Percentiles rank a stretch among this genome's conserved stretches.
Conservation (phyloP, 2,888 invertebrate genomes). For the Habrosyne pyritoides region DNA sequence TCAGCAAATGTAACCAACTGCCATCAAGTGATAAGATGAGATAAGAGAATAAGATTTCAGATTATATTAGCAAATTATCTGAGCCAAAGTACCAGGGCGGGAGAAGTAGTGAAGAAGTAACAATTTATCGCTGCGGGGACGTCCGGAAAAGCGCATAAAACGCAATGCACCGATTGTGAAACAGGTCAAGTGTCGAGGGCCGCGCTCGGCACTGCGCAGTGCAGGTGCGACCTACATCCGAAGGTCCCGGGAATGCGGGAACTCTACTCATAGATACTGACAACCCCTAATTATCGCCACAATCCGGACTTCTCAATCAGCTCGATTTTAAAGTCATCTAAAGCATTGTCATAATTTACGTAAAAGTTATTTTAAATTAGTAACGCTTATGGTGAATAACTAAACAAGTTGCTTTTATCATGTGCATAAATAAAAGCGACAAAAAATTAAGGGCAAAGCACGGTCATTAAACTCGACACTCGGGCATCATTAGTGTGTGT, state of each 20-base stretch:
- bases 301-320: not conserved
- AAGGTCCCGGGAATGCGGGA: conserved; percentile 14
- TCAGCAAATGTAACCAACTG: too few relatives aligned
- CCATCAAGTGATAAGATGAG: not conserved
- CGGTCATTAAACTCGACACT: not conserved
- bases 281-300: not conserved
- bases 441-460: not conserved
- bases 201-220: conserved; percentile 52
- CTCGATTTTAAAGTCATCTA: not conserved
- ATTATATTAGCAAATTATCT: not conserved
- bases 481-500: not conserved
- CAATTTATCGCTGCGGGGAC: conserved; percentile 12
- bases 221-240: conserved; percentile 75
- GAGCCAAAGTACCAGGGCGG: conserved; percentile 8
- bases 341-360: not conserved
- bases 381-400: not conserved
- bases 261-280: conserved; percentile 13
- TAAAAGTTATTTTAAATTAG: not conserved
- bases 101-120: conserved; percentile 6
- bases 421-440: not conserved
- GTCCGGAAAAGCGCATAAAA: conserved; percentile 30
- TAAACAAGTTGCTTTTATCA: not conserved
- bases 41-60: not conserved
- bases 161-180: conserved; percentile 53
- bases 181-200: conserved; percentile 50